Percentiles rank a stretch among this genome's conserved stretches.
These are phyloP conservation scores for Daboia siamensis DNA, from an alignment of 2,113 vertebrate genomes.

Conservation along the genomic window DNA sequence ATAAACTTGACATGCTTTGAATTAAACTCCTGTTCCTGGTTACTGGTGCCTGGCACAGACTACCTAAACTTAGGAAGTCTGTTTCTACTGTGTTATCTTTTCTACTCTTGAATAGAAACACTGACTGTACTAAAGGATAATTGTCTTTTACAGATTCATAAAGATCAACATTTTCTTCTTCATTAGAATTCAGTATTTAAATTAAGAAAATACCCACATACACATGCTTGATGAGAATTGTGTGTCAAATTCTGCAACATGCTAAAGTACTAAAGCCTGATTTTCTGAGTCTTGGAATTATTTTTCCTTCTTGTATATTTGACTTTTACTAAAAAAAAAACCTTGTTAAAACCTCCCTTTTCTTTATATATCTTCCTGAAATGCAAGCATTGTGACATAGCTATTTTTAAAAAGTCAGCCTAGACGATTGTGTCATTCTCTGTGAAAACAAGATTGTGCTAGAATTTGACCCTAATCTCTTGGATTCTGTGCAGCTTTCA, in stretches of 20 bases:
- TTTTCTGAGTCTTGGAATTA: background rate
- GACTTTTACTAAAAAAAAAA: background rate
- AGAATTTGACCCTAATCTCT: background rate
- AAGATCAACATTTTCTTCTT: background rate
- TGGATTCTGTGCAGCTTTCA: background rate
- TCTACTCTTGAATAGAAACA: background rate
- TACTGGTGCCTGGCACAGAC: background rate
- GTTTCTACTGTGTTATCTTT: background rate
- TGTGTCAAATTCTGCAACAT: background rate
- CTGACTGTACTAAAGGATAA: background rate
- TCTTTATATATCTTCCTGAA: background rate
- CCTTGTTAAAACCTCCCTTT: background rate
- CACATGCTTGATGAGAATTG: background rate
- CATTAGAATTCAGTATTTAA: background rate
- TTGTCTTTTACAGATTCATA: background rate
- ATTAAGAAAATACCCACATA: background rate
- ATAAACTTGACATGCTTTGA: background rate
- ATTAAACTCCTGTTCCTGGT: background rate
- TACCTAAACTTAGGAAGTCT: background rate
- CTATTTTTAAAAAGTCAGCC: background rate
- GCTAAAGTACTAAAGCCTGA: background rate
- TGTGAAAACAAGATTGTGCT: background rate
- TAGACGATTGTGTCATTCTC: background rate
- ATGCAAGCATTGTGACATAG: background rate
- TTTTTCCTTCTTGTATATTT: background rate